Conservation (phyloP, 2,797 vertebrate genomes). For the Gorsachius magnificus region DNA sequence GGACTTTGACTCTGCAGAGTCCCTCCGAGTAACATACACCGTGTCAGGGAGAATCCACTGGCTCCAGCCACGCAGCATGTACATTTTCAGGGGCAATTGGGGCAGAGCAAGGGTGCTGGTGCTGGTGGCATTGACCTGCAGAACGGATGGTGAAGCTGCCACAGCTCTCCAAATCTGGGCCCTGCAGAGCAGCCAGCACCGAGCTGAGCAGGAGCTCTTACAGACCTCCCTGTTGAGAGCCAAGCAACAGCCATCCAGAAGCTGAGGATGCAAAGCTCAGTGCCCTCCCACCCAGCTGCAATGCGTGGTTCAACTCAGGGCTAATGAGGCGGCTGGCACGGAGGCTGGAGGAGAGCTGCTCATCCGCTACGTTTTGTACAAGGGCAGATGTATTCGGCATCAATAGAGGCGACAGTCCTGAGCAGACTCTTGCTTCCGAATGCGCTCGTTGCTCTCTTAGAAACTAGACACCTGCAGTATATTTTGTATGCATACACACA, state of each 20-base stretch:
- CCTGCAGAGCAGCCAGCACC: neutral
- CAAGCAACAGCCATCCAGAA: neutral
- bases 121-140: neutral
- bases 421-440: neutral
- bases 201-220: neutral
- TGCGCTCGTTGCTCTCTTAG: neutral
- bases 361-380: neutral
- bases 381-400: neutral
- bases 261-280: neutral
- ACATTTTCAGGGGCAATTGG: fast-evolving
- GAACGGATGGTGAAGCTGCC: neutral
- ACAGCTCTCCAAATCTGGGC: neutral
- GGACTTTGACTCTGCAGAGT: neutral
- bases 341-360: neutral
- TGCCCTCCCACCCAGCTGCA: neutral
- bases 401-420: neutral
- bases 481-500: neutral
- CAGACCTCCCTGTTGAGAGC: neutral
- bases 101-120: neutral
- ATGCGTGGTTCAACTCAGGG: neutral
- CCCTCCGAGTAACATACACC: fast-evolving
- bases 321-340: neutral
- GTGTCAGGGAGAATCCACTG: fast-evolving
- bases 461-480: neutral
- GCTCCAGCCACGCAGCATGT: fast-evolving